A percentile compares a stretch with the other conserved stretches of the same genome.
Evolutionary conservation across 2,113 vertebrate species (phyloP).

Genomic region (Caretta caretta): DNA sequence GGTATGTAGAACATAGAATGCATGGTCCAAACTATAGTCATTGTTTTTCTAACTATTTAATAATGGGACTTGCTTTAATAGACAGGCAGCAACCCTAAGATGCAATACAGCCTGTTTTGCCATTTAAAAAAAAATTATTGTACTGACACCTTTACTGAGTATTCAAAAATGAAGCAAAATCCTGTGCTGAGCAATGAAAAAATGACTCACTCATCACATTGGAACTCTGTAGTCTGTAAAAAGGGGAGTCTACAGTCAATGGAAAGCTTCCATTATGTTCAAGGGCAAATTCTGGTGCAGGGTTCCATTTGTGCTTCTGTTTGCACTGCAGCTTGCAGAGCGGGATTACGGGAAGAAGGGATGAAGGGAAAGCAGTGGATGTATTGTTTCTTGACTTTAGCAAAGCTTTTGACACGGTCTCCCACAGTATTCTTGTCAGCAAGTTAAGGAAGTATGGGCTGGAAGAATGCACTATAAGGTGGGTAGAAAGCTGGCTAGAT

Average conservation of each 20-base stretch:
- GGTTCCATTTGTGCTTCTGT: neutral
- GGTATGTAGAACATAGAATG: neutral
- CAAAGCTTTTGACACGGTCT: too few relatives aligned
- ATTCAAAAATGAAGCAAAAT: slow-evolving; percentile 1
- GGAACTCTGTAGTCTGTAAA: fast-evolving
- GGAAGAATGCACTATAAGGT: too few relatives aligned
- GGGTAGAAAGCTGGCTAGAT: too few relatives aligned
- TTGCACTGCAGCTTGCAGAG: neutral
- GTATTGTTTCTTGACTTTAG: too few relatives aligned
- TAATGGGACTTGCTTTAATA: neutral
- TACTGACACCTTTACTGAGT: neutral
- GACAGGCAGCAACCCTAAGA: neutral
- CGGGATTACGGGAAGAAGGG: too few relatives aligned
- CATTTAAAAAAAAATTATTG: neutral
- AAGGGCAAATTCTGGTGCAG: neutral
- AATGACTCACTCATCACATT: neutral
- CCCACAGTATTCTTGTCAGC: too few relatives aligned
- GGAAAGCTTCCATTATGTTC: neutral
- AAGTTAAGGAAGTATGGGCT: too few relatives aligned
- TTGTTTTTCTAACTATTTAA: slow-evolving; percentile 2
- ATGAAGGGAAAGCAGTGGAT: too few relatives aligned
- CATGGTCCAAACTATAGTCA: neutral
- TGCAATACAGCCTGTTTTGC: neutral
- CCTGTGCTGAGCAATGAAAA: neutral
- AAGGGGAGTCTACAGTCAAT: neutral